Evolutionary conservation across 1,140 invertebrate genomes (phyloP), one percentile per base, ranked within the genome.

Genomic region (Gonioctena quinquepunctata): DNA sequence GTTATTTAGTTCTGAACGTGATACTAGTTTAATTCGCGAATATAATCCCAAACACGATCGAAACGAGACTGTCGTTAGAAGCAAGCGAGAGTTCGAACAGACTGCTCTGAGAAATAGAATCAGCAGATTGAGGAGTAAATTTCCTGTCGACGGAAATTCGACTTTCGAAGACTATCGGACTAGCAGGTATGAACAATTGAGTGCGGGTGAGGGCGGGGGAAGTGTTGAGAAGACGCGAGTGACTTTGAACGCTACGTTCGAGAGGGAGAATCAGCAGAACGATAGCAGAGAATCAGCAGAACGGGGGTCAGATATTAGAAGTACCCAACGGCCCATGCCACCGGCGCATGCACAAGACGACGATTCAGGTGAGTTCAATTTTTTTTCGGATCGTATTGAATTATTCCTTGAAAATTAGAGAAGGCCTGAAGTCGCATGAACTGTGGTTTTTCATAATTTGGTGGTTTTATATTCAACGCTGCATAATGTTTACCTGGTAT

Each of bases 241-340:
- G 50, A 67, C 26, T 27, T 11, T 21, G 21, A 67, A 27, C n/a
- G 21, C 3, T 11, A 67, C 23, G n/a, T 57, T 42, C 52, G 23
- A 67, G 26, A 23, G 13, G 11, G 19, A 23, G 22, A 18, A 22
- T 25, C 54, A 0, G 13, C 54, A 57, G n/a, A 57, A 57, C 54
- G 54, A 22, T 25, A 57, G 54, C 19, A 57, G 16, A 13, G 11
- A 13, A 13, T n/a, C n/a, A n/a, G 11, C 2, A n/a, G 16, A 42
- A 8, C 33, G 2, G 16, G 33, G 33, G 16, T 42, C 33, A 42
- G 33, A 42, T 13, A n/a, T 42, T 1, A 66, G 62, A 25, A 18
- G 65, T 42, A 49, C 50, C 13, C 52, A 59, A 54, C 67, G 62
- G 72, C 67, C 72, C 68, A 73, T 73, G 72, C 72, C 72, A 68